Evolutionary conservation across 2,888 invertebrate species (phyloP), one percentile per base, ranked within the genome.

Genomic region (Calliphora vomitoria): DNA sequence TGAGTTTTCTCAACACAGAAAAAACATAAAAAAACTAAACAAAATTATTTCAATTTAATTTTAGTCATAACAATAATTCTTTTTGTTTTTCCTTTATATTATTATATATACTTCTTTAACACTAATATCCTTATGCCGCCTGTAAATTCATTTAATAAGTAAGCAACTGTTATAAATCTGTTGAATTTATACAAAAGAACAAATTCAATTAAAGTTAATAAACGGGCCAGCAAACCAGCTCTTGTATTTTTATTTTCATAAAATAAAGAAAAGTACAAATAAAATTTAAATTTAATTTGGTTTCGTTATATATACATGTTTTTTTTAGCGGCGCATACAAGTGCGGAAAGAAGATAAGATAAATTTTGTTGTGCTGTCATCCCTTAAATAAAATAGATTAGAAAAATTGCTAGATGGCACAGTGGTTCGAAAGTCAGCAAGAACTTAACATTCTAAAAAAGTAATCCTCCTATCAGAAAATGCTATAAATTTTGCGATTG

Each of bases 201-300:
- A 80, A 69, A 80, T 75, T 44, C 74, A 80, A 75, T 85, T 85
- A 71, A 69, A 75, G 4, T 58, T 58, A 71, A 69, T 76, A 76
- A 76, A 76, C 66, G 66, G 38, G 53, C 31, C 31, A 72, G 62
- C 35, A 64, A 50, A 41, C 25, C 31, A 47, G 44, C 25, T 20
- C 41, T 41, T 66, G 53, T 71, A 15, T 78, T 31, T n/a, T 58
- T n/a, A 13, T 64, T 58, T 58, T 35, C 11, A 31, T 53, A 20
- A 44, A 35, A 4, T 13, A 31, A 11, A 25, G 25, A 13, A 35
- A 35, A 47, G 31, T 15, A 69, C 4, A 35, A 66, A 41, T 41
- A 5, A 35, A 71, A 71, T 71, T 71, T 71, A 13, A 72, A 58
- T 58, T 55, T 55, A 55, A 72, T 72, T 41, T 55, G 18, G 20